Percentiles rank a stretch among this genome's conserved stretches.
These are phyloP conservation scores for Sardina pilchardus DNA, from an alignment of 2,113 vertebrate species.

Conservation along the genomic window DNA sequence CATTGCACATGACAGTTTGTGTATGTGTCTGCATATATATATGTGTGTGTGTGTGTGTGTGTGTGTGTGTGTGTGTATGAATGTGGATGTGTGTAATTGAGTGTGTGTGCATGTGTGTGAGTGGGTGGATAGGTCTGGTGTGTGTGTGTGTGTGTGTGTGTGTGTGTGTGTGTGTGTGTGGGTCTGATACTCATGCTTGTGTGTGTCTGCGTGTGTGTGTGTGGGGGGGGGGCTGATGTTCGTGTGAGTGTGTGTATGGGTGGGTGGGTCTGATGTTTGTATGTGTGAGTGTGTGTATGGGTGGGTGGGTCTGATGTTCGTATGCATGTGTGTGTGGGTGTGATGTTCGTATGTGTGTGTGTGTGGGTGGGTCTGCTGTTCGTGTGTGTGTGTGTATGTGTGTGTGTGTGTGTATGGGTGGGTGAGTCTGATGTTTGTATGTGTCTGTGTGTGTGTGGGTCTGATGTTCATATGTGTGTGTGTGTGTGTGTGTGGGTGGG, in stretches of 20 bases:
- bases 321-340: background rate
- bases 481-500: background rate
- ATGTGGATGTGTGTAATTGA: background rate
- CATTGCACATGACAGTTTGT: too few species aligned
- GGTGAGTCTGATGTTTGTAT: background rate
- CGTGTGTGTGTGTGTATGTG: background rate
- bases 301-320: too few species aligned
- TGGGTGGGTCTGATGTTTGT: too few species aligned
- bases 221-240: too few species aligned
- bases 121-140: background rate
- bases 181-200: too few species aligned
- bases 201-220: too few species aligned
- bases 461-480: background rate
- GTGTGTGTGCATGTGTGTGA: background rate
- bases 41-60: background rate
- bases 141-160: background rate
- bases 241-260: too few species aligned
- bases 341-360: background rate
- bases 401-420: background rate
- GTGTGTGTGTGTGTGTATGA: background rate
- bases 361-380: background rate
- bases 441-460: background rate
- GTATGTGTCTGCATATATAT: background rate
- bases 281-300: background rate
- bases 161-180: background rate